Base-by-base conservation (phyloP, 1,140 invertebrate genomes). In the Drosophila nikananu region DNA sequence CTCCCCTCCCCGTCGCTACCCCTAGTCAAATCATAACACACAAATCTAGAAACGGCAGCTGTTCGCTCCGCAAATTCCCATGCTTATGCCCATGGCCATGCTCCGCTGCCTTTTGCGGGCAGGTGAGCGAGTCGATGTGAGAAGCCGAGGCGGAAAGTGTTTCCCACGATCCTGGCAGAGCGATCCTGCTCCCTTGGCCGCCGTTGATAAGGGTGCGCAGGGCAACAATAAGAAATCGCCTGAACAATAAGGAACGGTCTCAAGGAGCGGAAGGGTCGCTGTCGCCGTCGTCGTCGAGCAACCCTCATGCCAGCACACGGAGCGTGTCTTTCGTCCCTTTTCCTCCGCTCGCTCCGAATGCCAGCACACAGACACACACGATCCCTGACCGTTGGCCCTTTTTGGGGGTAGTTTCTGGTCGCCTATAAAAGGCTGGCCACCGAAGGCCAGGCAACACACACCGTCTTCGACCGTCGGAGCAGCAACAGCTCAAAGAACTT, bases 61-160 rank as follows among this genome's bases (percentile, higher is more conserved):
- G 86, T 78, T 89, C 70, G 78, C 60, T 57, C 71, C 57, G 78
- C 81, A 81, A 83, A 83, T 82, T 82, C 80, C 70, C 80, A 81
- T 73, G 66, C 62, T 64, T 78, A 74, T 86, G 74, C 68, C 57
- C 71, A 81, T 91, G 89, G 37, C 52, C 62, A 83, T 80, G 72
- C 68, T 70, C 37, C 61, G 82, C 51, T 83, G 82, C 44, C 54
- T 74, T 74, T 64, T 77, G 61, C 48, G 82, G 82, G 83, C 91
- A 92, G 91, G 91, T 92, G 94, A 94, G 93, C 93, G 86, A 89
- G 64, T 59, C 60, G 62, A 82, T 92, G 91, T 92, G 91, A 92
- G 91, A 92, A 92, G 91, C 83, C 60, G 81, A 80, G 76, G 68
- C 80, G 75, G 89, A 92, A 89, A 91, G 90, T 89, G 86, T 91